Percentiles rank a stretch among this genome's conserved stretches.
phyloP scores from a whole-genome alignment of 2,797 vertebrate species.

The Trematomus bernacchii region DNA sequence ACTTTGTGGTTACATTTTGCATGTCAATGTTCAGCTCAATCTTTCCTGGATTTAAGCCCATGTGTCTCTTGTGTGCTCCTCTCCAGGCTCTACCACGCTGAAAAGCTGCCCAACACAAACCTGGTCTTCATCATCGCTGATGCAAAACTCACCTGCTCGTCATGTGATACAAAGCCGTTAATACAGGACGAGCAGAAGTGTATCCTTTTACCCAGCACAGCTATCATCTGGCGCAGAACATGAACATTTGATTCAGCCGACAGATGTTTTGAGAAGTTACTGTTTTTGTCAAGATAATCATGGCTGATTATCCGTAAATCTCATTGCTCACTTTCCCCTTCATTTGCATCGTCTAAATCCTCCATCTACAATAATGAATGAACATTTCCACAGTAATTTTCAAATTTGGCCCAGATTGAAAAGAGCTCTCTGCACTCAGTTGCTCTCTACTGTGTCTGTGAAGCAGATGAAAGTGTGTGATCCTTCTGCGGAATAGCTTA shows the following conservation, averaged over 20 bases:
- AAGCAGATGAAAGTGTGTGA: conserved; percentile 65
- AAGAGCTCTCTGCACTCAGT: background rate
- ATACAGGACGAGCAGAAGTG: conserved; percentile 93
- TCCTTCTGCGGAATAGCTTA: conserved; percentile 53
- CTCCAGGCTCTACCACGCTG: conserved; percentile 92
- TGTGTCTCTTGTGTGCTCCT: conserved; percentile 49
- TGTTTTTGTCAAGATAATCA: conserved; percentile 31
- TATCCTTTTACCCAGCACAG: conserved; percentile 89
- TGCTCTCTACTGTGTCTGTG: conserved; percentile 49
- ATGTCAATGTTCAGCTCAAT: conserved; percentile 42
- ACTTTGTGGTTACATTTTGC: conserved; percentile 52
- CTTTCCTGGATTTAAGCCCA: conserved; percentile 59
- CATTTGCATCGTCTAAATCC: conserved; percentile 8
- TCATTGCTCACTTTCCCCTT: background rate
- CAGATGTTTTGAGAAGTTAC: conserved; percentile 47
- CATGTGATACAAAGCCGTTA: conserved; percentile 86
- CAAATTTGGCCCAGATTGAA: conserved; percentile 14
- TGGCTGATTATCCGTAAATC: background rate
- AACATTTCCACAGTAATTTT: conserved; percentile 25
- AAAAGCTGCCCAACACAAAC: conserved; percentile 96
- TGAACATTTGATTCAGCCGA: conserved; percentile 17
- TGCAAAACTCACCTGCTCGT: conserved; percentile 86
- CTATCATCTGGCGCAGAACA: conserved; percentile 23
- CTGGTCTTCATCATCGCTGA: conserved; percentile 96
- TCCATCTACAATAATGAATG: background rate